Evolutionary conservation across 2,797 vertebrate species (phyloP).

Genomic region (Lerista edwardsae): DNA sequence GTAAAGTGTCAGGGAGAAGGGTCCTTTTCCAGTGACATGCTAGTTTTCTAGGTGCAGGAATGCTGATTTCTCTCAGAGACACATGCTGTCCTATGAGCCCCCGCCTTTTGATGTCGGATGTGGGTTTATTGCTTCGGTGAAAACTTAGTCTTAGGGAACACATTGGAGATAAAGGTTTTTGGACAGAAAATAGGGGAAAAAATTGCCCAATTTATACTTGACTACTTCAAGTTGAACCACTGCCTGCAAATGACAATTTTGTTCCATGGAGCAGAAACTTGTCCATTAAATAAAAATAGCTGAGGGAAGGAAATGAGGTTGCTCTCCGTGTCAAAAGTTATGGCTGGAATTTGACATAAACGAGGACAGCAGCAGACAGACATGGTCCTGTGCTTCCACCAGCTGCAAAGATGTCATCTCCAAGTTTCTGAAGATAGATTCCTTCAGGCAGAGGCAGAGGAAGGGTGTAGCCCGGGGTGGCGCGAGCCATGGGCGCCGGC

Average conservation of each 20-base stretch:
- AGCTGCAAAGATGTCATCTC: background rate
- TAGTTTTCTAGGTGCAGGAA: background rate
- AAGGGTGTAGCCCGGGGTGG: too few relatives aligned
- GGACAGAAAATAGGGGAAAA: background rate
- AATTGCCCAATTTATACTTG: background rate
- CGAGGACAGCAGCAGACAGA: background rate
- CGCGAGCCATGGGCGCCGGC: too few relatives aligned
- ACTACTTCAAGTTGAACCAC: background rate
- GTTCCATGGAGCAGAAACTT: slow-evolving; percentile 17
- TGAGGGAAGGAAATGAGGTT: background rate
- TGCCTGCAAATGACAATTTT: slow-evolving; percentile 13
- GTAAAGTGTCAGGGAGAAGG: background rate
- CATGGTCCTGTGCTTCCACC: background rate
- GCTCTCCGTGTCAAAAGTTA: background rate
- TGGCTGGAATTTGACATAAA: background rate
- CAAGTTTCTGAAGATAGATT: background rate
- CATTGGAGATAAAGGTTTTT: background rate
- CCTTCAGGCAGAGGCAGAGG: background rate
- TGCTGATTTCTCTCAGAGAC: background rate
- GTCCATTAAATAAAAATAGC: background rate
- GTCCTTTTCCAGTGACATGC: background rate
- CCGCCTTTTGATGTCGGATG: background rate
- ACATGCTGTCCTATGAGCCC: background rate
- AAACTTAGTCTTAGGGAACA: background rate
- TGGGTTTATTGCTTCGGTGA: background rate